Base-by-base conservation (phyloP, 2,113 vertebrate genomes). In the Fregata magnificens region DNA sequence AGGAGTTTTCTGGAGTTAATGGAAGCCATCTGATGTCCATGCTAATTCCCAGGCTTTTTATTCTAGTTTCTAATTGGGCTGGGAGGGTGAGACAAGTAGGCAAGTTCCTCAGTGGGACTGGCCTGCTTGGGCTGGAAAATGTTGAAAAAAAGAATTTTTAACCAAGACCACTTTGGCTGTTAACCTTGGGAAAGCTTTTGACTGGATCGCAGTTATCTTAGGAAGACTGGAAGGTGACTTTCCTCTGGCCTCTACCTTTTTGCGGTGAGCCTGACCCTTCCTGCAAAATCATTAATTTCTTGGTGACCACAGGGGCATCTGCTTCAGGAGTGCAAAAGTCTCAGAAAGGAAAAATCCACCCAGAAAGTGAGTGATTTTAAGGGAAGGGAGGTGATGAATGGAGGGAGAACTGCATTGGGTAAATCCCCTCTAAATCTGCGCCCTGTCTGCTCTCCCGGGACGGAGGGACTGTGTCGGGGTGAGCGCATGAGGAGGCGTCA, bases 11-110 rank as follows among this genome's bases (percentile, higher is more conserved):
- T 87, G 86, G 45, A 89, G 91, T 80, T 97, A 96, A 97, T 96
- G 71, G 94, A 95, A 97, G 79, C 94, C 97, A 97, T 82, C 96
- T 97, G 96, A 96, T 95, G 91, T 76, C 89, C 71, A 12, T 55
- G 74, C 59, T 95, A 88, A 95, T 95, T 96, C 93, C 93, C 94
- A 95, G 95, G 67, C 81, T 95, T 82, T 96, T 96, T 70, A 84
- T 95, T 95, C 92, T 69, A 82, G 70, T 94, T 93, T 65, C 77
- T 95, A 89, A 91, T 86, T 66, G 87, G 50, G 82, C 78, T 93
- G 95, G 45, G 97, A 94, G 67, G 66, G 74, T 88, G 93, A 86
- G 66, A 70, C 16, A 18, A 73, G 63, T 24, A 70, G 66, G 70
- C 9, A 13, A 9, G 87, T 38, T 96, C 40, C 94, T 97, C 91